Evolutionary conservation across 2,113 vertebrate genomes (phyloP).

Genomic region (Ptyas mucosa): DNA sequence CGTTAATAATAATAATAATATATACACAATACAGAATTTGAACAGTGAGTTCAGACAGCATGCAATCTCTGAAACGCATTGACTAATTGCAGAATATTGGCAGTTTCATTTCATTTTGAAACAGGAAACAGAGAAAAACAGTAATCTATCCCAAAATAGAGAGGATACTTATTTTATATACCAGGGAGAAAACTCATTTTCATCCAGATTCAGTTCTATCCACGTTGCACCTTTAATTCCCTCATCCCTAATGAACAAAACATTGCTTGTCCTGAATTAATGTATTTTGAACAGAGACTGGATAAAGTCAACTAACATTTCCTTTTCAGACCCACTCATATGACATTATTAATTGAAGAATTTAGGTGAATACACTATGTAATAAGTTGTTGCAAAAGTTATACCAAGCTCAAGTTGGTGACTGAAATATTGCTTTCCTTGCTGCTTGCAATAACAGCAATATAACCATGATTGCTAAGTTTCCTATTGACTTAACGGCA

Average conservation of each 20-base stretch:
- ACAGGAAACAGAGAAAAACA: neutral
- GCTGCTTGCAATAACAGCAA: neutral
- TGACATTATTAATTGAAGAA: neutral
- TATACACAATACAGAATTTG: neutral
- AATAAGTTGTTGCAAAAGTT: neutral
- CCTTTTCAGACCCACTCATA: neutral
- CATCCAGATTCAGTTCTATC: neutral
- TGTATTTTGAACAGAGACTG: neutral
- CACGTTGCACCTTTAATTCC: neutral
- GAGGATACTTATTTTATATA: neutral
- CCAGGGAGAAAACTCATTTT: neutral
- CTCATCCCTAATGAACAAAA: neutral
- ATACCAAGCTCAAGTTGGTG: neutral
- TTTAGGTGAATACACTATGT: neutral
- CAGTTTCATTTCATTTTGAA: neutral
- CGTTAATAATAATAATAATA: neutral
- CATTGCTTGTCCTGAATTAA: neutral
- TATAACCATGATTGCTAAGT: neutral
- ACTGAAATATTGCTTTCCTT: neutral
- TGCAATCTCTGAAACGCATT: neutral
- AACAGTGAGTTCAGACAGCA: neutral
- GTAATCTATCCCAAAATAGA: neutral
- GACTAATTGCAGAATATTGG: neutral
- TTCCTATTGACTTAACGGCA: neutral
- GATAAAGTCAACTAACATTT: neutral